Conservation (phyloP, 2,113 vertebrate species). For the Hippolais icterina region DNA sequence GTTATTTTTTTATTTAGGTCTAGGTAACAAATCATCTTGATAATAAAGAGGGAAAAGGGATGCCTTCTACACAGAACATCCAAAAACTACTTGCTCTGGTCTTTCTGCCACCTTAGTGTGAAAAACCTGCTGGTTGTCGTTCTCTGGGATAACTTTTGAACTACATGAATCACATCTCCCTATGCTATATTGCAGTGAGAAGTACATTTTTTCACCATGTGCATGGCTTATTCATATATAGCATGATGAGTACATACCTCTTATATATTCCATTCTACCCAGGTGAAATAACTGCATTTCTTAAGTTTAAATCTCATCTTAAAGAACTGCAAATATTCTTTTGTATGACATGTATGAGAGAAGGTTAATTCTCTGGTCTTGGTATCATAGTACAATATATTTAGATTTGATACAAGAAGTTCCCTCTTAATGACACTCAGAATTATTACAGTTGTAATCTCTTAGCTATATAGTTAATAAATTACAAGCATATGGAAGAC, state of each 20-base stretch:
- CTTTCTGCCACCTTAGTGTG: not conserved
- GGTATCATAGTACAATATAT: not conserved
- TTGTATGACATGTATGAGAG: not conserved
- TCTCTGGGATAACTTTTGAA: not conserved
- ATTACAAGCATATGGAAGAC: not conserved
- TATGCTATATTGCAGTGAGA: not conserved
- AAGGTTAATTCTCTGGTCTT: not conserved
- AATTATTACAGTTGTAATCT: not conserved
- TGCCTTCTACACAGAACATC: not conserved
- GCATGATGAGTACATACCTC: not conserved
- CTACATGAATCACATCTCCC: not conserved
- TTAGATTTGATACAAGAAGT: not conserved
- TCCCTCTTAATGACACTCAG: not conserved
- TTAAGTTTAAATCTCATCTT: not conserved
- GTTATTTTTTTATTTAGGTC: not conserved
- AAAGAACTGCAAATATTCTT: not conserved
- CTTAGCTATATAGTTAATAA: not conserved
- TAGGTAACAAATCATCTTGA: not conserved
- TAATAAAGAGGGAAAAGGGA: not conserved
- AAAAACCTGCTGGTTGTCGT: not conserved
- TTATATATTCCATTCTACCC: not conserved
- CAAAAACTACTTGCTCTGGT: not conserved
- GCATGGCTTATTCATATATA: not conserved
- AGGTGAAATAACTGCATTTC: not conserved
- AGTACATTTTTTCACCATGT: not conserved